Evolutionary conservation across 2,113 vertebrate genomes (phyloP).

Genomic region (Cynoglossus semilaevis): DNA sequence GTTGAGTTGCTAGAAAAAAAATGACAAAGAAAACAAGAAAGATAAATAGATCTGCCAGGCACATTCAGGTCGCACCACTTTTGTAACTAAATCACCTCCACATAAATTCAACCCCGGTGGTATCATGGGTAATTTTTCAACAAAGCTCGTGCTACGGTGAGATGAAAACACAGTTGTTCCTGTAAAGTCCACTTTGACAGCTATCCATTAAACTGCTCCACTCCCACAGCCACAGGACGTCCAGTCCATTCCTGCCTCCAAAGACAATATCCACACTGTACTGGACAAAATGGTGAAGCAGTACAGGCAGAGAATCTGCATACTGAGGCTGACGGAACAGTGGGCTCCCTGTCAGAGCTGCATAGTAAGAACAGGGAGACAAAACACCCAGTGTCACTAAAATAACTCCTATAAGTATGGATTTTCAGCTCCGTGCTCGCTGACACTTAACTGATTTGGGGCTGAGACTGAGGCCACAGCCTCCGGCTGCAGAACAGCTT

Average conservation of each 20-base stretch:
- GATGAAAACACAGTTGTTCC: conserved; percentile 20
- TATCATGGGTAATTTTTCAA: neutral
- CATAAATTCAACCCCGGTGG: neutral
- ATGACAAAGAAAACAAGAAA: neutral
- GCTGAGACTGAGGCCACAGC: conserved; percentile 12
- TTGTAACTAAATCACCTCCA: neutral
- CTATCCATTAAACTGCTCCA: conserved; percentile 48
- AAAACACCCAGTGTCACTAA: conserved; percentile 77
- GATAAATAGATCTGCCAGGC: neutral
- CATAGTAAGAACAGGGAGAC: conserved; percentile 81
- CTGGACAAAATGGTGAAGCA: conserved; percentile 79
- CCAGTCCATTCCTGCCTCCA: conserved; percentile 69
- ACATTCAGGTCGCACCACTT: neutral
- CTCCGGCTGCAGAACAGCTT: conserved; percentile 7
- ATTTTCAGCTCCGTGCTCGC: conserved; percentile 62
- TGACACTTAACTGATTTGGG: conserved; percentile 69
- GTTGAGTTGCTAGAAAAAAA: no score
- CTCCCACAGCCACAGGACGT: conserved; percentile 68
- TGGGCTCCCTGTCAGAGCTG: conserved; percentile 80
- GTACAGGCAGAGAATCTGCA: conserved; percentile 86
- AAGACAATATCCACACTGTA: conserved; percentile 81
- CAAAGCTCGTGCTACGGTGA: neutral
- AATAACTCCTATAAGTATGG: conserved; percentile 82
- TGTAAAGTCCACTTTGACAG: conserved; percentile 53
- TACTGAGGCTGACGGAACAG: conserved; percentile 85